Evolutionary conservation across 2,888 invertebrate species (phyloP), one percentile per base, ranked within the genome.

Genomic region (Cerastoderma edule): DNA sequence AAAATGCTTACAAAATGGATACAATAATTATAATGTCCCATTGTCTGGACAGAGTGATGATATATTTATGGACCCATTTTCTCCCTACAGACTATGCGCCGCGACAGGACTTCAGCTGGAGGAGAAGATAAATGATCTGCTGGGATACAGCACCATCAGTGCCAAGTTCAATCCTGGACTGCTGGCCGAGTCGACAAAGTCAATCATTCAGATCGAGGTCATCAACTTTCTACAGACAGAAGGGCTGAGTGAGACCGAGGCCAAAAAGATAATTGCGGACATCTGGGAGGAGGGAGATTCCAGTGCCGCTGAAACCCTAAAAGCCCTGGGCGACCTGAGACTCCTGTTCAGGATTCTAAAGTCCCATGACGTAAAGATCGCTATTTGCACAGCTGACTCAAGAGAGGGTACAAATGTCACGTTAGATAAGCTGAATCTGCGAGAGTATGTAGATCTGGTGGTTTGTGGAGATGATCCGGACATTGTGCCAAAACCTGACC

Each of bases 381-480:
- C 93, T 35, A 88, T 93, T 24, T 93, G 93, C 73, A 93, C 93
- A 0, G 90, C 93, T 22, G 93, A 93, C 83, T 92, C 91, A 72
- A 83, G 92, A 19, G 75, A 86, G 30, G 88, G 88, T 5, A 90
- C 90, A 5, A 33, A 84, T 27, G 70, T 80, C 27, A 84, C 88
- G 0, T 72, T 92, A 28, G 71, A 81, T 24, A 81, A 85, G 10
- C 63, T 90, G 2, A 86, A 85, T 13, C 76, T 91, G 3, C 71
- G 68, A 16, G 76, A 90, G 72, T 88, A 88, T 78, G 81, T 93
- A 3, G 93, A 93, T 78, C 87, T 90, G 76, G 87, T 93, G 6
- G 92, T 93, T 24, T 93, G 93, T 80, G 93, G 93, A 0, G 93
- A 93, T 84, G 93, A 93, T 75, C 84, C 87, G 8, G 89, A 88